Percentiles rank a stretch among this genome's conserved stretches.
Evolutionary conservation across 2,113 vertebrate species (phyloP).

Genomic region (Corynorhinus townsendii): DNA sequence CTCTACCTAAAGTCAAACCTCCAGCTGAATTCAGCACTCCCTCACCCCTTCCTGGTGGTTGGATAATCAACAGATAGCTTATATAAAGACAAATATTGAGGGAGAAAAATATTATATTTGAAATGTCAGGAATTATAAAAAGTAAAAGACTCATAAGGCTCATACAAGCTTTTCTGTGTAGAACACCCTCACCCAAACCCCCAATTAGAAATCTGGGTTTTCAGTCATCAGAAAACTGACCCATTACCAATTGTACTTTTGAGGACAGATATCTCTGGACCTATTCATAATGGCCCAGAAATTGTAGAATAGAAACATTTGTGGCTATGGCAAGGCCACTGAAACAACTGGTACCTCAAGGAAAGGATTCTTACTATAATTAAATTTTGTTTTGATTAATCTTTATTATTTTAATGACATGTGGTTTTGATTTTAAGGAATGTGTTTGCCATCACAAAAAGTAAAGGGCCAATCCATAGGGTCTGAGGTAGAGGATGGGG

Average conservation of each 20-base stretch:
- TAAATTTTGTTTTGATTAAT: not conserved
- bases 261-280: not conserved
- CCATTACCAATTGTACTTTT: not conserved
- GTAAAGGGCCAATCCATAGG: not conserved
- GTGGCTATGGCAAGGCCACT: not conserved
- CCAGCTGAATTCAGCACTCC: not conserved
- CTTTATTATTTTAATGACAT: not conserved
- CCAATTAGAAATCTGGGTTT: not conserved
- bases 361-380: not conserved
- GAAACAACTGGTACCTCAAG: not conserved
- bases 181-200: fast-evolving
- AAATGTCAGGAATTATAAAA: not conserved
- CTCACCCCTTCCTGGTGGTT: not conserved
- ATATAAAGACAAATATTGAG: not conserved
- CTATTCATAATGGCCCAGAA: not conserved
- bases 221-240: not conserved
- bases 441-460: not conserved
- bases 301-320: not conserved
- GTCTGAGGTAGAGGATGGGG: not conserved
- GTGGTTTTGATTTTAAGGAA: not conserved
- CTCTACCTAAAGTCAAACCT: not conserved
- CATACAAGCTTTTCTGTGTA: not conserved
- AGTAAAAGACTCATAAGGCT: not conserved
- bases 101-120: not conserved
- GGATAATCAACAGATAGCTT: not conserved